Evolutionary conservation across 2,797 vertebrate genomes (phyloP), one percentile per base, ranked within the genome.

Genomic region (Jordanella pulchra): DNA sequence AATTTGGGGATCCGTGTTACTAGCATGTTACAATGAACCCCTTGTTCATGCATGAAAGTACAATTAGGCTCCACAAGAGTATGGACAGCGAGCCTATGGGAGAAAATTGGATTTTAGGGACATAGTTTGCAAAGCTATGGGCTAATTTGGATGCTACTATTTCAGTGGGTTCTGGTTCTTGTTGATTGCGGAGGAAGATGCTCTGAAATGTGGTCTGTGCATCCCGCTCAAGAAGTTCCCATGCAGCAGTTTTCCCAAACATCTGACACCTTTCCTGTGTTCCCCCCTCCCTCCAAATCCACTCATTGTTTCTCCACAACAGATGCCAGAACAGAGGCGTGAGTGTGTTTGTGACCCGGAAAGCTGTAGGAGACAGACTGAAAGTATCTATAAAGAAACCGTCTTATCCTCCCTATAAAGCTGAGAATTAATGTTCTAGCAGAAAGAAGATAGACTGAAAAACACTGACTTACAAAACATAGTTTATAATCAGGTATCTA

Each of bases 1-100:
- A 92, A 89, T 92, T 92, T 92, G 87, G 89, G 76, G 78, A 87
- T 85, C 89, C 87, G 79, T 79, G 81, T 90, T 87, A 88, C 84
- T 81, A 84, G 84, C 65, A 30, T 77, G 85, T 86, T 69, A 93
- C 93, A 94, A 93, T 93, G 84, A 87, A 87, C 80, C 82, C 88
- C 86, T 92, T 94, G 93, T 93, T 93, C 84, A 73, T 54, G 84
- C 72, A 86, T 55, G 21, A 80, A 89, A 86, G 82, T 89, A 83
- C 75, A 89, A 89, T 87, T 80, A 86, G 82, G 76, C 77, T 83
- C 78, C 28, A 48, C 61, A 50, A 76, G 67, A 69, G 35, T 75
- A 73, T 67, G 76, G 73, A 72, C 80, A 23, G 76, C 64, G 75
- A 76, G 71, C 70, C 70, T 72, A 64, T 27, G 67, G n/a, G 73